Conservation (phyloP, 1,140 invertebrate species). For the Drosophila sechellia region DNA sequence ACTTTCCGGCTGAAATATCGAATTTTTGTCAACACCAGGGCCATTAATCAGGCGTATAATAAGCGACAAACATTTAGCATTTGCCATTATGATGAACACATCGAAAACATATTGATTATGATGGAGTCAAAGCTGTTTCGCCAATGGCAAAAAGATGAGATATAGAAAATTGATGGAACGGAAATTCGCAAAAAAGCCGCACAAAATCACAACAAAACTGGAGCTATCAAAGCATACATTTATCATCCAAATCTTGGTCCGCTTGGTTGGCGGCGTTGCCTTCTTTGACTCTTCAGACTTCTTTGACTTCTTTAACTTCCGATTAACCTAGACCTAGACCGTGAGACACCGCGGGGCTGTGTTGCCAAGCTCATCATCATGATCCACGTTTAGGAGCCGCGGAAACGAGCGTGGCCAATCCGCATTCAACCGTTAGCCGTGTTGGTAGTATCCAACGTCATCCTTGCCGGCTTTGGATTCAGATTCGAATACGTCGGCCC, state of each 20-base stretch:
- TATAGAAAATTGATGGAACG: conserved; percentile 28
- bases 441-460: conserved; percentile 18
- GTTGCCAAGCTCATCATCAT: conserved; percentile 27
- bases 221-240: conserved; percentile 64
- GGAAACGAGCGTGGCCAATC: conserved; percentile 37
- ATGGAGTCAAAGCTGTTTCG: conserved; percentile 35
- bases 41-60: conserved; percentile 51
- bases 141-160: conserved; percentile 27
- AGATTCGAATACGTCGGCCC: conserved; percentile 5
- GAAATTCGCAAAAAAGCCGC: conserved; percentile 41
- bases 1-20: conserved; percentile 21
- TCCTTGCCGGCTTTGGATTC: conserved; percentile 31
- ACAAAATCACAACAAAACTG: conserved; percentile 51
- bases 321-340: conserved; percentile 71
- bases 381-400: conserved; percentile 27
- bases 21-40: conserved; percentile 39
- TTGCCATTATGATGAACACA: conserved; percentile 32
- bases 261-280: conserved; percentile 44
- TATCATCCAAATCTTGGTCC: conserved; percentile 72
- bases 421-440: conserved; percentile 48
- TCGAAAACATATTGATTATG: conserved; percentile 46
- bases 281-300: not conserved
- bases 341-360: conserved; percentile 45
- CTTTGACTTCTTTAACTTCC: conserved; percentile 57
- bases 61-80: conserved; percentile 50